phyloP scores from a whole-genome alignment of 2,797 vertebrate genomes.

The Chelidonichthys spinosus region DNA sequence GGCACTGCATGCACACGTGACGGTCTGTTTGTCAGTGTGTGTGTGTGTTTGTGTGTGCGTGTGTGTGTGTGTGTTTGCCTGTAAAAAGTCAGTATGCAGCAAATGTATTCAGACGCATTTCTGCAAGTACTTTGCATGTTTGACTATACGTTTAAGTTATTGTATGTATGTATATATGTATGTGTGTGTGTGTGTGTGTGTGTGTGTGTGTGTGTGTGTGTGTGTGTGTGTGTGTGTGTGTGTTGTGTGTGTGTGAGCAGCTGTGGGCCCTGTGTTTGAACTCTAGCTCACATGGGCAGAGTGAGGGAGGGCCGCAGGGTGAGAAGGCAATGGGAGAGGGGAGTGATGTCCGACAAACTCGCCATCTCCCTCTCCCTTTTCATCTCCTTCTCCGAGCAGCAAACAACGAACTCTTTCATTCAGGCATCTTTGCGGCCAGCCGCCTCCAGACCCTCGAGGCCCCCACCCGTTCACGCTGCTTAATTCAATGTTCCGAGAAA shows the following conservation, averaged over 20 bases:
- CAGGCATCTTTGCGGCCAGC: constrained; percentile 76
- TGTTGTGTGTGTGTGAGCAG: constrained; percentile 50
- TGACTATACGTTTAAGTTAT: not conserved
- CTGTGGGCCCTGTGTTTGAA: constrained; percentile 80
- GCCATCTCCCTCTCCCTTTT: constrained; percentile 82
- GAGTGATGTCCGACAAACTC: constrained; percentile 79
- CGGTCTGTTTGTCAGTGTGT: constrained; percentile 13
- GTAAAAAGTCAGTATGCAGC: not conserved
- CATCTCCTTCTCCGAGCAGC: constrained; percentile 77
- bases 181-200: constrained; percentile 18
- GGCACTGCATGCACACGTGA: constrained; percentile 1
- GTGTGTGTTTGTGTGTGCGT: constrained; percentile 3
- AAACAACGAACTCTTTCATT: constrained; percentile 86
- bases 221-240: constrained; percentile 4
- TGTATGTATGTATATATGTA: constrained; percentile 7
- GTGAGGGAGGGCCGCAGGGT: constrained; percentile 76
- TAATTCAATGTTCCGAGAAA: constrained; percentile 88
- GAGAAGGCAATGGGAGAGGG: constrained; percentile 76
- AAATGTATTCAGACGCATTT: not conserved
- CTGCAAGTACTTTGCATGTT: not conserved
- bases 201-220: constrained; percentile 12
- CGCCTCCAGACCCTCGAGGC: constrained; percentile 76
- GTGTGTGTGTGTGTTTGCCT: not conserved
- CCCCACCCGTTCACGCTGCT: constrained; percentile 80
- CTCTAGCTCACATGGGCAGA: constrained; percentile 82